A percentile compares a stretch with the other conserved stretches of the same genome.
Conservation (phyloP, 1,140 invertebrate genomes). For the Liolophura sinensis region DNA sequence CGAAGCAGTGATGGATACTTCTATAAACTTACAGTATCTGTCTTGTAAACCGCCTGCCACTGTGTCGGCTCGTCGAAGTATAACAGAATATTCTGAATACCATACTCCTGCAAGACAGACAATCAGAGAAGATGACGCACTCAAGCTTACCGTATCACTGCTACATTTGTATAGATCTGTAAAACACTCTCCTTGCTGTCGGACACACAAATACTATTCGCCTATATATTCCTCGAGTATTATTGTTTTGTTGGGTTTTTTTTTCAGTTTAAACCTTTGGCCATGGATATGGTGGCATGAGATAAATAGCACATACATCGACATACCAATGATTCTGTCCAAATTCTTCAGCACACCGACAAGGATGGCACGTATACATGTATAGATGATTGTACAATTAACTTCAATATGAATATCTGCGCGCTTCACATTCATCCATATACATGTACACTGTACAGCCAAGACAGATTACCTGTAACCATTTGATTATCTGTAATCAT, state of each 20-base stretch:
- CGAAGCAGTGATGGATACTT: too few species aligned
- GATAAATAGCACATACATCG: too few species aligned
- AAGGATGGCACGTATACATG: neutral
- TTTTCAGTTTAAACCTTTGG: neutral
- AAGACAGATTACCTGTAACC: neutral
- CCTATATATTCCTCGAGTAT: too few species aligned
- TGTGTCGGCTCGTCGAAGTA: slow-evolving; percentile 34
- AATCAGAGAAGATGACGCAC: neutral
- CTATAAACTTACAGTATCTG: slow-evolving; percentile 17
- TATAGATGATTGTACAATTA: neutral
- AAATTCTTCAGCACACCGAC: neutral
- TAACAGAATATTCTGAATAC: slow-evolving; percentile 23
- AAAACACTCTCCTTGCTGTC: too few species aligned
- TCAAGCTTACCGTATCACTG: neutral
- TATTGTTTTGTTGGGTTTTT: too few species aligned
- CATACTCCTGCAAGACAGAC: slow-evolving; percentile 24
- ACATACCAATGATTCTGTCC: neutral
- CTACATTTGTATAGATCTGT: slow-evolving; percentile 1
- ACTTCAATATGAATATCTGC: neutral
- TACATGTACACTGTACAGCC: neutral
- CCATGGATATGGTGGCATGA: too few species aligned
- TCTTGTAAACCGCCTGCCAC: slow-evolving; percentile 31
- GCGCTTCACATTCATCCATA: neutral
- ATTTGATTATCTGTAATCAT: neutral
- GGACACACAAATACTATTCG: neutral